Base-by-base conservation (phyloP, 2,113 vertebrate genomes). In the Mustela nigripes region DNA sequence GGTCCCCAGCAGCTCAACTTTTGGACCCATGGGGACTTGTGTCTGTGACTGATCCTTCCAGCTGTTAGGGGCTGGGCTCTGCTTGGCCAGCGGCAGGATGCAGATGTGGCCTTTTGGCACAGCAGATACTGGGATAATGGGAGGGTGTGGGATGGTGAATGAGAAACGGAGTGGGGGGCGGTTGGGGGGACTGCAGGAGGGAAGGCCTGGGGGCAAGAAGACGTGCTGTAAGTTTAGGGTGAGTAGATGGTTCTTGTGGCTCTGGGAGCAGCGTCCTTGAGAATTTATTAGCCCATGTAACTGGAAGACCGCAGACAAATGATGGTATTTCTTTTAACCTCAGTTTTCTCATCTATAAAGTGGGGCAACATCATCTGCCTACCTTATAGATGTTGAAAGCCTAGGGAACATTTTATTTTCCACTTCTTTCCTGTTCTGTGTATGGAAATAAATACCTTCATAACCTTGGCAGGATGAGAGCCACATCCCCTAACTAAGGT, bases 291-390 rank as follows among this genome's bases (percentile, higher is more conserved):
- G 45, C 7, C 11, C 16, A 60, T n/a, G 15, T 39, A 71, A 45
- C 42, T 11, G 12, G 28, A 19, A 19, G 24, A 45, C 36, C 3
- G 31, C 28, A 33, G 48, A 36, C n/a, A 58, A 63, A 92, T n/a
- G 31, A 39, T 91, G n/a, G 60, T 28, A 4, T 91, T 81, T 69
- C 36, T 62, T 91, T 63, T 48, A 92, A 33, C n/a, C 12, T 90
- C 50, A 36, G 12, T 82, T 97, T 94, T 95, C n/a, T 98, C 21
- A 36, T 79, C 36, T 63, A 71, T 21, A 76, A 83, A 90, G 36
- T 67, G 50, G 79, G 71, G 18, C 11, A 53, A 26, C 45, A 42
- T 65, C 33, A 94, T 33, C 26, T 10, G 11, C n/a, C 28, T 50
- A 26, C 3, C n/a, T 74, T 78, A 67, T n/a, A 91, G 39, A 71